Base-by-base conservation (phyloP, 2,888 invertebrate genomes). In the Meteorus cinctellus region DNA sequence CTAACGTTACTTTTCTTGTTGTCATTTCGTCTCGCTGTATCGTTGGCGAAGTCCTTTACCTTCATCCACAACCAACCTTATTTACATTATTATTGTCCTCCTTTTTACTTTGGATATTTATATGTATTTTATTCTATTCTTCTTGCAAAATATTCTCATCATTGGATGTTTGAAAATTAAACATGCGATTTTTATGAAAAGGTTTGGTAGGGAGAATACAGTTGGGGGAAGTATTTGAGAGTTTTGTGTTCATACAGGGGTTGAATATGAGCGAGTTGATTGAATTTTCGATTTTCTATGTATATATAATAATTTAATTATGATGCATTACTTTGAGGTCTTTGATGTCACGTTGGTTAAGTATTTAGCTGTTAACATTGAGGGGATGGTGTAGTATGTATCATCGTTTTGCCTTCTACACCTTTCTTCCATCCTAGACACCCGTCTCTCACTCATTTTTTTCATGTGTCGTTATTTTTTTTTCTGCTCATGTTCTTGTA, bases 221-320 rank as follows among this genome's bases (percentile, higher is more conserved):
- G 41, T 41, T 41, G 41, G 8, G 8, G 12, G 2, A 12, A 12
- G 41, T 41, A 41, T 41, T 41, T 2, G 8, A 12, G 12, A 41
- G 41, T 41, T 41, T 41, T 41, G 12, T 41, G 12, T 41, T 41
- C 41, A 41, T 41, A 41, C 3, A 55, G 72, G 69, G 74, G 72
- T 77, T 69, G 65, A 55, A 75, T 24, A 41, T 27, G 55, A 51
- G 24, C 74, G 78, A 69, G 76, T 76, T 82, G 82, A 81, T 81
- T 84, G 84, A 86, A 85, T 85, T 83, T 77, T 77, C 80, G 78
- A 75, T 83, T 66, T 72, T 81, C 79, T 82, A 55, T 55, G 19
- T 8, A 55, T 19, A 55, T 55, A 83, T 83, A 80, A 81, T 82
- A 83, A 82, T 84, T 83, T 81, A 81, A 82, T 77, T 79, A 81